Base-by-base conservation (phyloP, 2,888 invertebrate genomes). In the Hirtodrosophila confusa region DNA sequence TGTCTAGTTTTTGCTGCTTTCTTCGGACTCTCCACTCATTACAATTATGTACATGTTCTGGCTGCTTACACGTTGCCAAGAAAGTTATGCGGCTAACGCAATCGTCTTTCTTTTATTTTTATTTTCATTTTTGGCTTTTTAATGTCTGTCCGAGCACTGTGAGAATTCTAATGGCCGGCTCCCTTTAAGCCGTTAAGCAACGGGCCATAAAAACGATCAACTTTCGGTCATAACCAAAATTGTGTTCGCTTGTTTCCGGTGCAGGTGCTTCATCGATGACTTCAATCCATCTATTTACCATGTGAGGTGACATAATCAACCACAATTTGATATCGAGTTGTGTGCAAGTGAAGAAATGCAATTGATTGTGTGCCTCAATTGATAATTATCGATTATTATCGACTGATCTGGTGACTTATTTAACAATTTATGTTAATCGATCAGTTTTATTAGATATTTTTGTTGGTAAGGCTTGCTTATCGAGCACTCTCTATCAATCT, bases 141-240 rank as follows among this genome's bases (percentile, higher is more conserved):
- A 53, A 69, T 40, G 70, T 62, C 43, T 17, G 33, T 35, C n/a
- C 29, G 63, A 27, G 44, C 63, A 69, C 37, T 62, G 41, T 50
- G 47, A 50, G 68, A 69, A 69, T 69, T 61, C 33, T 47, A 69
- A 69, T 66, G 36, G 23, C n/a, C 3, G 6, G 44, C 35, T 47
- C 27, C 54, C 48, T 48, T 23, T 24, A 45, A 53, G 4, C 23
- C 23, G 5, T 6, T 8, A 8, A 12, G 23, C n/a, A 27, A 11
- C 10, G 17, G 7, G 40, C 50, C 24, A 50, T 44, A 53, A 51
- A 58, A 53, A 47, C 47, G 27, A n/a, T 9, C 9, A 31, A 31
- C 11, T 23, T 31, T 31, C 37, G 24, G 10, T n/a, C 33, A 33
- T 60, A 33, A 9, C 40, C 60, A 61, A 61, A 61, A 41, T 31